phyloP scores from a whole-genome alignment of 1,140 invertebrate species.

The Homalodisca vitripennis region DNA sequence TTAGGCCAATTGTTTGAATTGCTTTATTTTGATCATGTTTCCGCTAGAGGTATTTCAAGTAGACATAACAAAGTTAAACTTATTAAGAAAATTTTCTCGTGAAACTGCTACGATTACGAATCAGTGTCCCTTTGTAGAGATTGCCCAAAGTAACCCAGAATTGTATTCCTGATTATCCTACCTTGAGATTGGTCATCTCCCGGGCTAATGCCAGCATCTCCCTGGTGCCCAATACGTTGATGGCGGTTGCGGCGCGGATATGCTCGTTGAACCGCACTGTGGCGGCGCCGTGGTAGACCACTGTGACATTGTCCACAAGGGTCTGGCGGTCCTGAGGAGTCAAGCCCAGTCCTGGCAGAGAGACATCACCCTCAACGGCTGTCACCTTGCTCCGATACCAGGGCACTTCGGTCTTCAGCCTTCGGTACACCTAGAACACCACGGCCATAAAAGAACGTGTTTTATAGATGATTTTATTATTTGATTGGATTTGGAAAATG shows the following conservation, averaged over 20 bases:
- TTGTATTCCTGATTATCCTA: constrained; percentile 40
- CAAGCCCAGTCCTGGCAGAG: constrained; percentile 60
- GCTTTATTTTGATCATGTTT: no score
- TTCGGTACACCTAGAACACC: constrained; percentile 37
- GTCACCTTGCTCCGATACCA: constrained; percentile 67
- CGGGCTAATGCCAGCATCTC: constrained; percentile 58
- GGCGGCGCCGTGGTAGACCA: constrained; percentile 82
- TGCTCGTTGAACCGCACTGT: constrained; percentile 86
- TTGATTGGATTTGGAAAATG: no score
- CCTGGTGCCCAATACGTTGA: constrained; percentile 62
- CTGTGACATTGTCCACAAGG: constrained; percentile 56
- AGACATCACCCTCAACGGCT: constrained; percentile 63
- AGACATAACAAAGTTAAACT: no score
- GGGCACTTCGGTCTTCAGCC: constrained; percentile 37
- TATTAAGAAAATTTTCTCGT: no score
- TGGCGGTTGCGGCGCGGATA: constrained; percentile 60
- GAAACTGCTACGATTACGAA: no score
- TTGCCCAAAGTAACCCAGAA: no score
- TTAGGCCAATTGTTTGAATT: no score
- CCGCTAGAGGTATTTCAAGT: no score
- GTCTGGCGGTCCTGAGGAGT: constrained; percentile 57
- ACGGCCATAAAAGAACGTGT: neutral
- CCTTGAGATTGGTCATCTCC: constrained; percentile 64
- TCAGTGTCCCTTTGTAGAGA: no score
- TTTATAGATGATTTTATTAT: no score